phyloP scores from a whole-genome alignment of 2,888 invertebrate species.

The Lithophane semibrunnea region DNA sequence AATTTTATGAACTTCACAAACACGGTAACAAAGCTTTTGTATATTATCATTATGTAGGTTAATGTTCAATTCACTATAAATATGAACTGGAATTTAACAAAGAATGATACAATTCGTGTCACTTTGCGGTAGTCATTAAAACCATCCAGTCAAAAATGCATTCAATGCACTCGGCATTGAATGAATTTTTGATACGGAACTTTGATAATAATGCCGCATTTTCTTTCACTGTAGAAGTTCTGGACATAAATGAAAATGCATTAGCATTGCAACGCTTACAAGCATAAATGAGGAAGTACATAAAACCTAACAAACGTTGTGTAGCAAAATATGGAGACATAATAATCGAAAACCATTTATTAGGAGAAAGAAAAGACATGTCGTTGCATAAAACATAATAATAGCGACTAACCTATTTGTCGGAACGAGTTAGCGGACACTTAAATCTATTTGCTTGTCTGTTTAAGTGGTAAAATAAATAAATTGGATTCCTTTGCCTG shows the following conservation, averaged over 20 bases:
- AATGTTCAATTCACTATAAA: slow-evolving; percentile 32
- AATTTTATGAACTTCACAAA: slow-evolving; percentile 18
- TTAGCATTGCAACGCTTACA: background rate
- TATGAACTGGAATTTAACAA: slow-evolving; percentile 10
- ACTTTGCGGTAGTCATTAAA: slow-evolving; percentile 30
- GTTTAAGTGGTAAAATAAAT: slow-evolving; percentile 64
- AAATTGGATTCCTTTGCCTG: slow-evolving; percentile 65
- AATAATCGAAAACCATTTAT: slow-evolving; percentile 23
- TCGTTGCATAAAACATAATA: slow-evolving; percentile 28
- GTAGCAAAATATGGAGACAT: background rate
- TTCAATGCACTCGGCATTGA: background rate
- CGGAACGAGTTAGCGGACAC: slow-evolving; percentile 26
- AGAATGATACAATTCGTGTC: slow-evolving; percentile 23
- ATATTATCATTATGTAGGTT: slow-evolving; percentile 23
- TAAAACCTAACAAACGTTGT: slow-evolving; percentile 3
- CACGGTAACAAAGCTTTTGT: background rate
- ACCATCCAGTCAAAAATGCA: background rate
- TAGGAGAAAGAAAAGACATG: slow-evolving; percentile 16
- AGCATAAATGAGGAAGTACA: slow-evolving; percentile 11
- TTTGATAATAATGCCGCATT: background rate
- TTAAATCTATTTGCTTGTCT: slow-evolving; percentile 58
- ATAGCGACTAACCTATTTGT: slow-evolving; percentile 21
- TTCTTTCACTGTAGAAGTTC: background rate
- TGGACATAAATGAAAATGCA: background rate
- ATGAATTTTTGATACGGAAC: slow-evolving; percentile 7